phyloP scores from a whole-genome alignment of 2,797 vertebrate genomes.

The Clamator glandarius region DNA sequence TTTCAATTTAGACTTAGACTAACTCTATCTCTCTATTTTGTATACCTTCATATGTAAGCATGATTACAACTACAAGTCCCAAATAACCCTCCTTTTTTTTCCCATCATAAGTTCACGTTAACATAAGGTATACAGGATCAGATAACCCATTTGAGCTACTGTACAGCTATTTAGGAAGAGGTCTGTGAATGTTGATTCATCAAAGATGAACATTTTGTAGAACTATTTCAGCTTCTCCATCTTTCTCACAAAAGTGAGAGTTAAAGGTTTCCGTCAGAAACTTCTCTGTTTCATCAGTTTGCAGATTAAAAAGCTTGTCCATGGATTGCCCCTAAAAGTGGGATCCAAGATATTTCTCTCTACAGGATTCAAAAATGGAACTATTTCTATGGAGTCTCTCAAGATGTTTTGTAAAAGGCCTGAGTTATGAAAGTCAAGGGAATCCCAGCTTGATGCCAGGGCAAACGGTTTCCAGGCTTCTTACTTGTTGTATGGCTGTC shows the following conservation, averaged over 20 bases:
- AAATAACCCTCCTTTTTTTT: not conserved
- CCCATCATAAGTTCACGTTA: not conserved
- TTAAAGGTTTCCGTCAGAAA: not conserved
- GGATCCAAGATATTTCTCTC: not conserved
- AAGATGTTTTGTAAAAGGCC: not conserved
- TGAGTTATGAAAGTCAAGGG: not conserved
- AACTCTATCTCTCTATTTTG: not conserved
- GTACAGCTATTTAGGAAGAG: not conserved
- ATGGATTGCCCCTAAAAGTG: not conserved
- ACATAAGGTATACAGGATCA: not conserved
- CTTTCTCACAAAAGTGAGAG: not conserved
- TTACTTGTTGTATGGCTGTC: accelerated
- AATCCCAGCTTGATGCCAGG: not conserved
- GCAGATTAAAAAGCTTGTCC: not conserved
- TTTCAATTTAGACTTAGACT: not conserved
- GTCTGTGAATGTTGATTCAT: not conserved
- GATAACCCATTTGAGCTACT: not conserved
- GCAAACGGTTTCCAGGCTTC: not conserved
- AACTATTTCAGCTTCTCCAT: not conserved
- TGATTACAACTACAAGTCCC: not conserved
- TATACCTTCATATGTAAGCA: not conserved
- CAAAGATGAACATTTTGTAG: not conserved
- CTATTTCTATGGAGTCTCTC: not conserved
- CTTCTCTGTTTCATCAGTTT: not conserved
- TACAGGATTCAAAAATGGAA: not conserved